Evolutionary conservation across 23 tunicate genomes (phyloP), one percentile per base, ranked within the genome.

Genomic region (Aplidium turbinatum): DNA sequence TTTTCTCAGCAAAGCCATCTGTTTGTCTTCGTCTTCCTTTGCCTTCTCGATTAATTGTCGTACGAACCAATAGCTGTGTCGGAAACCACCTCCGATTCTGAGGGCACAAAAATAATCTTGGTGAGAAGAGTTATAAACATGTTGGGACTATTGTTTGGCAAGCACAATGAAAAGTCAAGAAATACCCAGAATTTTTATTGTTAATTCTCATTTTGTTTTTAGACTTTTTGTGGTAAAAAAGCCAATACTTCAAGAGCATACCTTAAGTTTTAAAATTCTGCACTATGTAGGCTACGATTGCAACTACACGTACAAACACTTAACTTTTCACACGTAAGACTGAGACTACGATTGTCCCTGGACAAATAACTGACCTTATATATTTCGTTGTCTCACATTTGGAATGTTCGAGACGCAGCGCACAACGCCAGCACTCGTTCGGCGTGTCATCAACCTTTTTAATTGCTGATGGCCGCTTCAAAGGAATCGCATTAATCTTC

Each of bases 51-150:
- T 75, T 68, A 88, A 52, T 48, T 88, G 83, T 27, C 82, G 78
- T 29, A 88, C 96, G 63, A 88, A 88, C 96, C 96, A 88, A 47
- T 88, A 88, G 47, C 96, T 81, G 47, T 88, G 96, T 3, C 96
- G 86, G 52, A 64, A 88, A 4, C 96, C 96, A 26, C 96, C 96
- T 4, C 96, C 96, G 57, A 88, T 88, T 58, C 96, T 88, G 57
- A 32, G 30, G 31, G 22, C 63, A 46, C 22, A 5, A 42, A 42
- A n/a, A n/a, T n/a, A n/a, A n/a, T n/a, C n/a, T n/a, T n/a, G n/a
- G n/a, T n/a, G n/a, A n/a, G n/a, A n/a, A n/a, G n/a, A n/a, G n/a
- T n/a, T n/a, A n/a, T n/a, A n/a, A n/a, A n/a, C n/a, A n/a, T n/a
- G n/a, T n/a, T n/a, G n/a, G n/a, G n/a, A n/a, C n/a, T n/a, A n/a